Evolutionary conservation across 2,888 invertebrate species (phyloP).

Genomic region (Thyatira batis): DNA sequence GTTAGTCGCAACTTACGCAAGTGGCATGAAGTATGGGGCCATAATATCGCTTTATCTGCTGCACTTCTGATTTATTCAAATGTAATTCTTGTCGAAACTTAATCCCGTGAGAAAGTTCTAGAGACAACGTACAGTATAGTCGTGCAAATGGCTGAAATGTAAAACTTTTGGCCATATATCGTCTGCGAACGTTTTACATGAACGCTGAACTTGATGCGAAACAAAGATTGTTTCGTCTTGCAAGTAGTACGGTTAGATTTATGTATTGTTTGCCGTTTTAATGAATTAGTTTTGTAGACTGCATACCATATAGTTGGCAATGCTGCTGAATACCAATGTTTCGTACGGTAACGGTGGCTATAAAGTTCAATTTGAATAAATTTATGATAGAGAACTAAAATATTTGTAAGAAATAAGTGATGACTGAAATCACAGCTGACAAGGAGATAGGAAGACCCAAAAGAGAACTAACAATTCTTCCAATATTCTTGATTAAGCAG

Average conservation of each 20-base stretch:
- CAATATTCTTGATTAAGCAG: too few species aligned
- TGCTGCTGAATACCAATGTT: too few species aligned
- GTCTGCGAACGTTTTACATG: constrained; percentile 26
- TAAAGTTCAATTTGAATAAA: too few species aligned
- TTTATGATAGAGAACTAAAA: too few species aligned
- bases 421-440: too few species aligned
- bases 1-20: too few species aligned
- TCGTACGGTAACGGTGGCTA: too few species aligned
- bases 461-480: too few species aligned
- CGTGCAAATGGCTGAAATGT: constrained; percentile 16
- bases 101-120: constrained; percentile 11
- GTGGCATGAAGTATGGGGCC: not conserved
- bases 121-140: constrained; percentile 10
- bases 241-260: constrained; percentile 20
- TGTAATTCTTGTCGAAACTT: not conserved
- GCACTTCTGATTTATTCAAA: not conserved
- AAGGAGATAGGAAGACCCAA: too few species aligned
- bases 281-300: constrained; percentile 14
- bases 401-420: too few species aligned
- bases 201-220: constrained; percentile 16
- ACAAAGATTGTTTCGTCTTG: constrained; percentile 9
- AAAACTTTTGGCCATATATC: constrained; percentile 44
- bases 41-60: not conserved
- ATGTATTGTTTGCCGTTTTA: constrained; percentile 15
- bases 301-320: not conserved